Evolutionary conservation across 64 coral and sea anemone genomes (phyloP).

Genomic region (Hydrozoanthus tunicans): DNA sequence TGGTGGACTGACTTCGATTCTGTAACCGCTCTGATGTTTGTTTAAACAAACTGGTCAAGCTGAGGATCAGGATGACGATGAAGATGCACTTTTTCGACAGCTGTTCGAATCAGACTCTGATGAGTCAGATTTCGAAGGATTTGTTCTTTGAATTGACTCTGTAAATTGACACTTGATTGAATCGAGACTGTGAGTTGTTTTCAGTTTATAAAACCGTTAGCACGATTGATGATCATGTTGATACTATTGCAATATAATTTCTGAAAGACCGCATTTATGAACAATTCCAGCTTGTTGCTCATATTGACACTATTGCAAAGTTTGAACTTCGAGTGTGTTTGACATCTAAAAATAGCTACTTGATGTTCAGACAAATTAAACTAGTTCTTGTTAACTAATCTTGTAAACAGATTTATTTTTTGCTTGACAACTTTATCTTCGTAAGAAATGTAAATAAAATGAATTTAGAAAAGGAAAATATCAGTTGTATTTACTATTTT

Average conservation of each 20-base stretch:
- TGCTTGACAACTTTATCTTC: constrained; percentile 4
- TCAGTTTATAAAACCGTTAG: background rate
- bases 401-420: constrained; percentile 10
- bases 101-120: constrained; percentile 22
- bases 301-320: constrained; percentile 19
- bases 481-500: too few relatives aligned
- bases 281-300: constrained; percentile 6
- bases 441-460: background rate
- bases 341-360: background rate
- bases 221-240: background rate
- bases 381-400: background rate
- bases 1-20: constrained; percentile 42
- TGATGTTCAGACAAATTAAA: background rate
- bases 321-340: constrained; percentile 8
- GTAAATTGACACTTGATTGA: too few relatives aligned
- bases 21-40: constrained; percentile 57
- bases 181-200: background rate
- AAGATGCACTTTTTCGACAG: constrained; percentile 28
- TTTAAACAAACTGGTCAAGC: constrained; percentile 58
- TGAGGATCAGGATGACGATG: background rate
- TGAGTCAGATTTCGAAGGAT: background rate
- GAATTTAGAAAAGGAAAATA: background rate
- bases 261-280: constrained; percentile 6
- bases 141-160: background rate
- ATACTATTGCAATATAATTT: constrained; percentile 39